Conservation (phyloP, 2,888 invertebrate genomes). For the Lochmaea crataegi region DNA sequence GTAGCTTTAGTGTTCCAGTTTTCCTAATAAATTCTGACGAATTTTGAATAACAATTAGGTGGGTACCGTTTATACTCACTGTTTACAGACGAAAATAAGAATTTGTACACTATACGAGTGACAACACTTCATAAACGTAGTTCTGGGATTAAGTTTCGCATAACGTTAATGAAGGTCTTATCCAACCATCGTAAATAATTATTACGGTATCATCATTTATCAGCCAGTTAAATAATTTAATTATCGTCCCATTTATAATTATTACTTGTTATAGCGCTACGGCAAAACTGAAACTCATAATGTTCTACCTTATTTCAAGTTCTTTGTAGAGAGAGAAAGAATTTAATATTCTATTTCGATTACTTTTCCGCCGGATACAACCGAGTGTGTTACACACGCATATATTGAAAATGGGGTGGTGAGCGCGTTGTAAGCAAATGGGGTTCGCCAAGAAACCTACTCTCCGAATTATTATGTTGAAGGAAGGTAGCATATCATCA, state of each 20-base stretch:
- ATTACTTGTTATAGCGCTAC: neutral
- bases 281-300: conserved; percentile 14
- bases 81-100: too few species aligned
- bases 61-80: too few species aligned
- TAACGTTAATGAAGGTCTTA: too few species aligned
- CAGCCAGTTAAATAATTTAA: neutral
- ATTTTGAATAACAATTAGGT: too few species aligned
- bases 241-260: neutral
- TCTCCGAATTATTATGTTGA: conserved; percentile 32
- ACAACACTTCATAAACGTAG: too few species aligned
- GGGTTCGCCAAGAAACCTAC: conserved; percentile 25
- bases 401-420: conserved; percentile 36
- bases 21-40: too few species aligned
- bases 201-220: too few species aligned
- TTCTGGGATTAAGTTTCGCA: too few species aligned
- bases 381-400: conserved; percentile 35
- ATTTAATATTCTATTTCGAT: conserved; percentile 44
- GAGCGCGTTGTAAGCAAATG: conserved; percentile 33
- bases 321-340: conserved; percentile 21
- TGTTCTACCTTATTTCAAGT: conserved; percentile 2
- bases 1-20: too few species aligned
- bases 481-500: conserved; percentile 36
- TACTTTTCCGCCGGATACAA: conserved; percentile 33
- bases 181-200: too few species aligned
- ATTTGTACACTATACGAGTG: too few species aligned